A percentile compares a stretch with the other conserved stretches of the same genome.
These are phyloP conservation scores for Margarornis squamiger DNA, from an alignment of 2,797 vertebrate genomes.

Conservation along the genomic window DNA sequence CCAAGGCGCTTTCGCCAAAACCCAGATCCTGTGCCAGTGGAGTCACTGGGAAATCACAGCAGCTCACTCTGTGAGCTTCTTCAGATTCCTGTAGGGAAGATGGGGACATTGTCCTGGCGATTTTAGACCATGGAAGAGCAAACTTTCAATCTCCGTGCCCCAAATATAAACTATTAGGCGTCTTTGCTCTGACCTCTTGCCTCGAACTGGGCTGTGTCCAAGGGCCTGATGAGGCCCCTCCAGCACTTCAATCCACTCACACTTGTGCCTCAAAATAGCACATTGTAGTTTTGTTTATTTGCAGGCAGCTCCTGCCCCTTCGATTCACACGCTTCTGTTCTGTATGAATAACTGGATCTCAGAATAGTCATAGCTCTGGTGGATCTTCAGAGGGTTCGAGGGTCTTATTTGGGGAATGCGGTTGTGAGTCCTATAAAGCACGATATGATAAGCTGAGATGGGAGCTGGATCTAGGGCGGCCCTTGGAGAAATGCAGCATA, in stretches of 20 bases:
- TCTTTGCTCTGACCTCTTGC: not conserved
- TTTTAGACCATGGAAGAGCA: not conserved
- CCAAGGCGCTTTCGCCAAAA: not conserved
- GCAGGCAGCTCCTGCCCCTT: slow-evolving; percentile 21
- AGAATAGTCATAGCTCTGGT: not conserved
- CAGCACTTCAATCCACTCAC: slow-evolving; percentile 16
- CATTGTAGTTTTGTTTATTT: slow-evolving; percentile 21
- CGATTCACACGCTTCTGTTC: slow-evolving; percentile 24
- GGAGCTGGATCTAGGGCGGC: not conserved
- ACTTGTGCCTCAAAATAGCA: slow-evolving; percentile 48
- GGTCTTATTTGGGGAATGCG: slow-evolving; percentile 38
- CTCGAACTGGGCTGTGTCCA: slow-evolving; percentile 19
- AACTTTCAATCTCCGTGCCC: not conserved
- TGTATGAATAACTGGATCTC: slow-evolving; percentile 41
- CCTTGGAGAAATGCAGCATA: slow-evolving; percentile 16
- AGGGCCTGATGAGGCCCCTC: slow-evolving; percentile 6
- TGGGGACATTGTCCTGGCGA: not conserved
- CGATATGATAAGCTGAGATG: not conserved
- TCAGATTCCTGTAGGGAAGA: not conserved
- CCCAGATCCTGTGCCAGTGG: fast-evolving
- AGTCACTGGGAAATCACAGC: not conserved
- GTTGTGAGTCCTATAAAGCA: not conserved
- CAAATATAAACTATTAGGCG: not conserved
- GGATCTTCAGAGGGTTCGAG: not conserved
- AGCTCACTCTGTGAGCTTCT: not conserved